These are phyloP conservation scores for Geodia barretti DNA, from an alignment of 37 sponge, comb jelly and placozoan genomes.

Conservation along the genomic window DNA sequence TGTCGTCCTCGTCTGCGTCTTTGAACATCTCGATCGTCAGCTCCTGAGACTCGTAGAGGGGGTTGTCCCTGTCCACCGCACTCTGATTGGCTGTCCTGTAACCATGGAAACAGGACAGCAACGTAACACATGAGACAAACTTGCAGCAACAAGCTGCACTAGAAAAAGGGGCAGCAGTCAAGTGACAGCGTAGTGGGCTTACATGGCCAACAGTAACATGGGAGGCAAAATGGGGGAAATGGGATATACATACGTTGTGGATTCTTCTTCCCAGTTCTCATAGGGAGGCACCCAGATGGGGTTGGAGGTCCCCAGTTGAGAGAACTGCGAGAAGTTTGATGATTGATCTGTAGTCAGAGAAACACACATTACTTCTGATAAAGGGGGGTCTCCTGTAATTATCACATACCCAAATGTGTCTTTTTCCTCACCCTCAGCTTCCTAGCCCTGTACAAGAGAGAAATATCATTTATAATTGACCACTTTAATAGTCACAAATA, in stretches of 20 bases:
- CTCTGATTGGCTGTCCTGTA: background rate
- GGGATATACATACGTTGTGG: background rate
- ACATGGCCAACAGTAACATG: too few species aligned
- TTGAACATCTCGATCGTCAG: conserved; percentile 29
- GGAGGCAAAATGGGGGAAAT: too few species aligned
- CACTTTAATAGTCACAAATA: too few species aligned
- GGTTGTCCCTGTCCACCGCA: background rate
- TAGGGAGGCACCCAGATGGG: conserved; percentile 7
- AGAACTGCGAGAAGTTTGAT: background rate
- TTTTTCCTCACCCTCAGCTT: conserved; percentile 2
- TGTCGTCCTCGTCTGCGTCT: conserved; percentile 1
- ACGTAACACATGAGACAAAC: too few species aligned
- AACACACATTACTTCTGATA: background rate
- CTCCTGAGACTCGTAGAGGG: conserved; percentile 24
- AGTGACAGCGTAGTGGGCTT: too few species aligned
- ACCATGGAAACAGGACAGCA: too few species aligned
- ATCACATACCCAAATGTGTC: background rate
- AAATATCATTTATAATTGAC: background rate
- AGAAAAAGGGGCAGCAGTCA: too few species aligned
- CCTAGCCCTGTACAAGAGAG: background rate
- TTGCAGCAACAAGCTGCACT: too few species aligned
- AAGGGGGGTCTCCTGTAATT: background rate
- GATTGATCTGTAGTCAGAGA: background rate
- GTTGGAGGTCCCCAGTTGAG: background rate
- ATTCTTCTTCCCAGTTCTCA: background rate